Base-by-base conservation (phyloP, 2,113 vertebrate species). In the Cathartes aura region DNA sequence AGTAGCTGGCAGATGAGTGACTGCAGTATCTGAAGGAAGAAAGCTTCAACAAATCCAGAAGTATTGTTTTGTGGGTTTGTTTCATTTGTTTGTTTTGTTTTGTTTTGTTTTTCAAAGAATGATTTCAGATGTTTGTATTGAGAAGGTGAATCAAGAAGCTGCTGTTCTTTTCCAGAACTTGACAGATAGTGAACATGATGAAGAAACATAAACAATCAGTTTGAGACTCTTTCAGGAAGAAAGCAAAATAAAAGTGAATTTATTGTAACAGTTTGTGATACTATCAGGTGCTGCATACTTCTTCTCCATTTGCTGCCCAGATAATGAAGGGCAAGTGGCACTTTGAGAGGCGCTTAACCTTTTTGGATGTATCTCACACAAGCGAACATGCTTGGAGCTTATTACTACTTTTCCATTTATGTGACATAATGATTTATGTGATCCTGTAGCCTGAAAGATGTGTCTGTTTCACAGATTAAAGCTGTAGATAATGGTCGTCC, bases 401-500 rank as follows among this genome's bases (percentile, higher is more conserved):
- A 62, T 84, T 96, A 40, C 53, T 92, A 3, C 60, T 91, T 88
- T 71, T 91, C 85, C 40, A 1, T 93, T 97, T 84, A 66, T 78
- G 82, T 86, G 68, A 66, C 92, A 93, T 75, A 85, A 43, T 89
- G 73, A 80, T 52, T 90, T 94, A 71, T 75, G 66, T 91, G 76
- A 48, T 79, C 32, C 52, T 87, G 38, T 79, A 83, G 53, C 71
- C 79, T 95, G 83, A 97, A 91, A 86, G 29, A 66, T 93, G 48
- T 87, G 38, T 97, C 88, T 97, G 9, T 97, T 96, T 95, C 89
- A 66, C 95, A 99, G 99, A 99, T 99, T 94, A 99, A 99, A 98
- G 99, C 99, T 24, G 99, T 99, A 74, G 99, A 99, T 98, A 99
- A 99, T 40, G 99, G 99, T 15, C 99, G 99, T 8, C 99, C 99